Evolutionary conservation across 2,888 invertebrate species (phyloP), one percentile per base, ranked within the genome.

Genomic region (Hirtodrosophila trivittata): DNA sequence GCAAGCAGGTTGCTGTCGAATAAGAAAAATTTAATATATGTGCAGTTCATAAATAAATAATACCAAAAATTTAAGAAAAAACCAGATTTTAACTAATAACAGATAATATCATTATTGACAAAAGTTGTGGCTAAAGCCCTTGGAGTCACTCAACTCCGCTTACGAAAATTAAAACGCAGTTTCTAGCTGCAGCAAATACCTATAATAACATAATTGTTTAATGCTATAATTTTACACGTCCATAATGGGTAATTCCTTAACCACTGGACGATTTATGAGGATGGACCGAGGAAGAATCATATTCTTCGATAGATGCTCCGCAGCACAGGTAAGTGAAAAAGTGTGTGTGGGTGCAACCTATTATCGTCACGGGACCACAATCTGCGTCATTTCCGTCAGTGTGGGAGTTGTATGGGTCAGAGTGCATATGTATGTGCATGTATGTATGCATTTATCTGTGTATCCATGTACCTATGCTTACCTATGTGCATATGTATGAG

Each of bases 1-100:
- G 59, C 46, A 37, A 85, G 75, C 82, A 82, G 83, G 83, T 80
- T 86, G 86, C 54, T 49, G 73, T 72, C 86, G 45, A 75, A 76
- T 65, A 57, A 42, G 45, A 63, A 52, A 6, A 66, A 28, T 28
- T 3, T 28, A 28, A 28, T 9, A 28, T 28, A 28, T 21, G 18
- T 21, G 18, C 21, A 66, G 57, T 38, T 12, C 12, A 47, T 26
- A 13, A 42, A 35, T 18, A 42, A 25, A 32, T 13, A 38, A 39
- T 8, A 21, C 10, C 12, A 4, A 25, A 26, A 41, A 26, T 21
- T n/a, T 10, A 12, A 30, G 10, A n/a, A 9, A 16, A 39, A n/a
- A 0, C 13, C 7, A 37, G n/a, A n/a, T n/a, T n/a, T n/a, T n/a
- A n/a, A n/a, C n/a, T n/a, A n/a, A n/a, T n/a, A n/a, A n/a, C n/a